A percentile compares a stretch with the other conserved stretches of the same genome.
Conservation (phyloP, 2,797 vertebrate species). For the Hozukius guyotensis region DNA sequence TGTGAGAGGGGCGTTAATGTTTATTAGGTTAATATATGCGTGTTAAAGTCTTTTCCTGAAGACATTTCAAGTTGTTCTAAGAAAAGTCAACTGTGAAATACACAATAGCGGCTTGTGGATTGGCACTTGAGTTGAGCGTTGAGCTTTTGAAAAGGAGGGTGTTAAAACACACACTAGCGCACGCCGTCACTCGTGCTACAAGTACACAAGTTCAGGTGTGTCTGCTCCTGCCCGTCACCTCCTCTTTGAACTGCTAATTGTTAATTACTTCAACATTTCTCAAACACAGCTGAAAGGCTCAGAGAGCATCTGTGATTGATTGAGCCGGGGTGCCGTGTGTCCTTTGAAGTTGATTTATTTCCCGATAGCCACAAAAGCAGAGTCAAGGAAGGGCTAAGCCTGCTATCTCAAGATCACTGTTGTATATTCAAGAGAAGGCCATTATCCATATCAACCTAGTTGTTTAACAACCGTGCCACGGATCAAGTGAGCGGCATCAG, state of each 20-base stretch:
- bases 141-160: slow-evolving; percentile 30
- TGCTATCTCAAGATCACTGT: slow-evolving; percentile 10
- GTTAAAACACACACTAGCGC: slow-evolving; percentile 59
- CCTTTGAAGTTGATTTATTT: slow-evolving; percentile 56
- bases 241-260: slow-evolving; percentile 66
- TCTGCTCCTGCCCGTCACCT: slow-evolving; percentile 16
- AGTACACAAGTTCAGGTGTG: slow-evolving; percentile 28
- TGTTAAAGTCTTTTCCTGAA: neutral
- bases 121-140: slow-evolving; percentile 19
- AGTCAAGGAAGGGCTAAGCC: slow-evolving; percentile 9
- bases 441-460: slow-evolving; percentile 20
- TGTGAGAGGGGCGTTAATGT: neutral
- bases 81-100: slow-evolving; percentile 18
- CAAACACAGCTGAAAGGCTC: slow-evolving; percentile 34
- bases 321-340: neutral
- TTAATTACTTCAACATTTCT: slow-evolving; percentile 67
- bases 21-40: neutral
- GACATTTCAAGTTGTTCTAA: neutral
- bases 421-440: neutral
- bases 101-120: neutral
- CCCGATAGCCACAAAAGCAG: slow-evolving; percentile 22
- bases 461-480: neutral
- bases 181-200: slow-evolving; percentile 8
- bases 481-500: neutral
- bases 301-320: slow-evolving; percentile 62